Percentiles rank a stretch among this genome's conserved stretches.
phyloP scores from a whole-genome alignment of 2,113 vertebrate genomes.

The Neotragus pygmaeus region DNA sequence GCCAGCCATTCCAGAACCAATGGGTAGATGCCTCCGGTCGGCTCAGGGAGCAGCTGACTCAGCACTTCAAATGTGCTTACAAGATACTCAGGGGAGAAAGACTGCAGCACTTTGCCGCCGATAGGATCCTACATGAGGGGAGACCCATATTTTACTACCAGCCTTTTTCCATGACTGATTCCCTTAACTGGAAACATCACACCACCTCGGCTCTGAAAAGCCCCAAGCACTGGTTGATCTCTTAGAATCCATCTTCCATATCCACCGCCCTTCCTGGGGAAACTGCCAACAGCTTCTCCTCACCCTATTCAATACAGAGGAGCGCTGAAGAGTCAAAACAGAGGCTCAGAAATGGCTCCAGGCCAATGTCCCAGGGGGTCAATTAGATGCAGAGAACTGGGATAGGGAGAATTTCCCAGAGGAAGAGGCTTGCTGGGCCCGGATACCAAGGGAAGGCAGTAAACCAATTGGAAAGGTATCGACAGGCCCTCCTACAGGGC shows the following conservation, averaged over 20 bases:
- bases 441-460: not conserved
- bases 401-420: fast-evolving
- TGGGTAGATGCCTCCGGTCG: not conserved
- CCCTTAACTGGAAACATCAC: not conserved
- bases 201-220: not conserved
- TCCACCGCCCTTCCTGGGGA: fast-evolving
- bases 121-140: not conserved
- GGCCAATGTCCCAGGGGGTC: not conserved
- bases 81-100: not conserved
- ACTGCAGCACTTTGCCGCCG: not conserved
- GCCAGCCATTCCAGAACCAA: not conserved
- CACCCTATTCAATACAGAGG: not conserved
- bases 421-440: not conserved
- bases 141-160: not conserved
- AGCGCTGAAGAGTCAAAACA: fast-evolving
- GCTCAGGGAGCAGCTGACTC: not conserved
- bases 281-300: not conserved
- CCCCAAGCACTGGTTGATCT: not conserved
- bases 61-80: not conserved
- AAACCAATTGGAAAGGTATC: not conserved
- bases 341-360: not conserved
- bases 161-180: not conserved
- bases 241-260: not conserved
- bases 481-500: not conserved
- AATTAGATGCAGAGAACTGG: not conserved